Evolutionary conservation across 2,888 invertebrate genomes (phyloP).

Genomic region (Gari tellinella): DNA sequence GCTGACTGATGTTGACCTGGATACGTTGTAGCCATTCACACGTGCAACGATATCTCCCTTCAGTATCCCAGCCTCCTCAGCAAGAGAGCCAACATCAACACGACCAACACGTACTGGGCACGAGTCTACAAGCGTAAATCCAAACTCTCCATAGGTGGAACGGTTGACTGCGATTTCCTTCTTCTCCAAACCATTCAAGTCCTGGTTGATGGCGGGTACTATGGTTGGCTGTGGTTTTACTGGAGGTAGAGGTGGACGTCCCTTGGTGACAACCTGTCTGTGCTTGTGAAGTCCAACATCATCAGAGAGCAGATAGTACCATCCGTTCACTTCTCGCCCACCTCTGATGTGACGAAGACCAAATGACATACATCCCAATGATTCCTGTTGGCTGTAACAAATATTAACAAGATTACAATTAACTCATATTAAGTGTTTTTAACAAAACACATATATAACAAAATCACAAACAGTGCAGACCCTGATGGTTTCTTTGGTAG

Average conservation of each 20-base stretch:
- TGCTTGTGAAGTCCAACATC: slow-evolving; percentile 87
- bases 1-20: slow-evolving; percentile 78
- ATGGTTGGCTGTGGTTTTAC: background rate
- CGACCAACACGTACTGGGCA: slow-evolving; percentile 80
- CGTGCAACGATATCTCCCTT: slow-evolving; percentile 77
- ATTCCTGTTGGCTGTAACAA: slow-evolving; percentile 92
- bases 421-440: too few relatives aligned
- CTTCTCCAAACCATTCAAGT: slow-evolving; percentile 36
- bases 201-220: slow-evolving; percentile 49
- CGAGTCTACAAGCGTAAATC: slow-evolving; percentile 80
- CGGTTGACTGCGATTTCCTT: slow-evolving; percentile 61
- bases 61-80: slow-evolving; percentile 74
- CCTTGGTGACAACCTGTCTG: slow-evolving; percentile 68
- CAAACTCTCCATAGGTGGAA: slow-evolving; percentile 75
- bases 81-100: slow-evolving; percentile 78
- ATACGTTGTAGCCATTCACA: slow-evolving; percentile 82
- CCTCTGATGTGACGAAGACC: slow-evolving; percentile 91
- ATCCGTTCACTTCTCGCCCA: slow-evolving; percentile 88
- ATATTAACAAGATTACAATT: too few relatives aligned
- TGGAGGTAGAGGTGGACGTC: slow-evolving; percentile 29
- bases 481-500: too few relatives aligned
- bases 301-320: slow-evolving; percentile 90
- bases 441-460: too few relatives aligned
- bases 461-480: too few relatives aligned
- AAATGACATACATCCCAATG: slow-evolving; percentile 96